Percentiles rank a stretch among this genome's conserved stretches.
These are phyloP conservation scores for Eucera pruinosa DNA, from an alignment of 2,888 invertebrate species.

Conservation along the genomic window DNA sequence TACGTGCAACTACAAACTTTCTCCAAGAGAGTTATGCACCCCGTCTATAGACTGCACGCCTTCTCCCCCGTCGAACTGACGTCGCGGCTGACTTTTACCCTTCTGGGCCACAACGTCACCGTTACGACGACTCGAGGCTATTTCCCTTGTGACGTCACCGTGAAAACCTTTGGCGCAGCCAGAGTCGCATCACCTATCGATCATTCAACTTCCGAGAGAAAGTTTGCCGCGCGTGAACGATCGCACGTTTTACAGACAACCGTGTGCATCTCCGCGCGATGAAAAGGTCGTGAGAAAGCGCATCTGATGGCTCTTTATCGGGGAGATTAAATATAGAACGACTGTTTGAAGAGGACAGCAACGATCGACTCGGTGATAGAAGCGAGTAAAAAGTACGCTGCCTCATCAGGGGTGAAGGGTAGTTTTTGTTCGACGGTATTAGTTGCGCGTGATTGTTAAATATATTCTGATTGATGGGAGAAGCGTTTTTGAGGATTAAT, in stretches of 20 bases:
- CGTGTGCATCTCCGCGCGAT: neutral
- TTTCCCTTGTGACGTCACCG: constrained; percentile 51
- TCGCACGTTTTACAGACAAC: neutral
- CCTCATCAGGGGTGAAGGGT: neutral
- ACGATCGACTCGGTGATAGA: constrained; percentile 6
- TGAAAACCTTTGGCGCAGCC: neutral
- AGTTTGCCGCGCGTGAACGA: neutral
- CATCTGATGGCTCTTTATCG: constrained; percentile 39
- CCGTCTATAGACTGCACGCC: constrained; percentile 40
- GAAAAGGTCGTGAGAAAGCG: constrained; percentile 64
- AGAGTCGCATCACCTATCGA: neutral
- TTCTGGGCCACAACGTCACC: constrained; percentile 49
- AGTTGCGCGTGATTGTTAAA: neutral
- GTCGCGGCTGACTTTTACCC: constrained; percentile 34
- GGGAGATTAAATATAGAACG: constrained; percentile 46
- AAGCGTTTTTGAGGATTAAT: neutral
- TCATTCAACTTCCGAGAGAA: neutral
- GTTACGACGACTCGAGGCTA: constrained; percentile 17
- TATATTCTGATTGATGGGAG: neutral
- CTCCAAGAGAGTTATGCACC: constrained; percentile 37
- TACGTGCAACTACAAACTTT: constrained; percentile 58
- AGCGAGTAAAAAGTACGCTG: neutral
- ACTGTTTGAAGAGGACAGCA: constrained; percentile 7
- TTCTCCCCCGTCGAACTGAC: neutral
- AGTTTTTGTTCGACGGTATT: neutral